Base-by-base conservation (phyloP, 1,140 invertebrate genomes). In the Neuroterus valhalla region DNA sequence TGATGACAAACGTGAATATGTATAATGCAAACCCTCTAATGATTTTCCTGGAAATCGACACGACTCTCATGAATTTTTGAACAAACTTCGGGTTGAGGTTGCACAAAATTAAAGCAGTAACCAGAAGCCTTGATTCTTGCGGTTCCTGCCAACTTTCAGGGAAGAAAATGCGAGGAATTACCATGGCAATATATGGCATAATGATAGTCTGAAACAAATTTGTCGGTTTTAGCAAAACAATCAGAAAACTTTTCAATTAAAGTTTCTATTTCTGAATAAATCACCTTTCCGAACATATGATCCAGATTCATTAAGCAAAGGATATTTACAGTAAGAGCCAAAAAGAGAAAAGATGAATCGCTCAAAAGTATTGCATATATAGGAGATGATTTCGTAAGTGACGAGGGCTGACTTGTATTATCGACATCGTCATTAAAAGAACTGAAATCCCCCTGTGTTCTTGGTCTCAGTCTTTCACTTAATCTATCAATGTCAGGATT, bases 271-370 rank as follows among this genome's bases (percentile, higher is more conserved):
- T 38, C 3, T 38, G 42, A 19, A 68, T 50, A 10, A 21, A 55
- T 55, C 80, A 88, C 87, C 82, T 79, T 82, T n/a, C 84, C 84
- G 71, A 82, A 83, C 38, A 81, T 66, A 71, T 81, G 66, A 66
- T 86, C 78, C 14, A 82, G 8, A 74, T 85, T 75, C 21, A 80
- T 11, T 21, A 83, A n/a, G 11, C 84, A 31, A 43, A 87, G 46
- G 38, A 85, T 68, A 69, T 88, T 87, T 8, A 87, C 70, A 72
- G 86, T 67, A 42, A 68, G 23, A 11, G 87, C 86, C 31, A 88
- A 67, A 11, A 83, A 43, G 17, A 85, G 45, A 21, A 81, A 80
- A 50, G 71, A 74, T 19, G 78, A 52, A 42, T 67, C 76, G 76
- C 72, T 82, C 23, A 72, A 73, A n/a, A 86, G 31, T 44, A 83